These are phyloP conservation scores for Folsomia candida DNA, from an alignment of 2,888 invertebrate genomes.

Conservation along the genomic window DNA sequence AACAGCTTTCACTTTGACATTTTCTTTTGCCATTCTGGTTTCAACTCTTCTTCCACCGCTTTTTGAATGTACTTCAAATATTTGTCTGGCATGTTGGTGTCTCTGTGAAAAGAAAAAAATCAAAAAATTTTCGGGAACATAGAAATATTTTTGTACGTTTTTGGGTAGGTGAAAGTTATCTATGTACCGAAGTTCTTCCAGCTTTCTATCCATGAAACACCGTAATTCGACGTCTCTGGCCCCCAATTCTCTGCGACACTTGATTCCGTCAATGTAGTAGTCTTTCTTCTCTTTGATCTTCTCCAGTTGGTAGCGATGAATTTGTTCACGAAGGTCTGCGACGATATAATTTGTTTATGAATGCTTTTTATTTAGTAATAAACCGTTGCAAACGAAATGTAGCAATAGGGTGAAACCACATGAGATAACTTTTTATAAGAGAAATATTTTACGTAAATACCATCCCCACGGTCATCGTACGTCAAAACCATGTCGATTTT, in stretches of 20 bases:
- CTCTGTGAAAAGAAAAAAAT: too few species aligned
- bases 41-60: constrained; percentile 46
- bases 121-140: too few species aligned
- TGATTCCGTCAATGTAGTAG: constrained; percentile 46
- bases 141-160: not conserved
- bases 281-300: constrained; percentile 46
- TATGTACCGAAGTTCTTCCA: constrained; percentile 42
- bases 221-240: constrained; percentile 39
- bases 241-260: constrained; percentile 30
- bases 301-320: constrained; percentile 43
- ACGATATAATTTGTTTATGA: too few species aligned
- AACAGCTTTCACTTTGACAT: too few species aligned
- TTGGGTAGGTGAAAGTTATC: not conserved
- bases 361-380: too few species aligned
- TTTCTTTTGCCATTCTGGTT: constrained; percentile 44
- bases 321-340: constrained; percentile 47
- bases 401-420: too few species aligned
- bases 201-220: constrained; percentile 46
- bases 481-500: too few species aligned
- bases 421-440: too few species aligned
- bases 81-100: constrained; percentile 45
- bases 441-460: too few species aligned
- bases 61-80: constrained; percentile 45
- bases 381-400: too few species aligned
- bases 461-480: too few species aligned